Conservation (phyloP, 2,113 vertebrate species). For the Scomber scombrus region DNA sequence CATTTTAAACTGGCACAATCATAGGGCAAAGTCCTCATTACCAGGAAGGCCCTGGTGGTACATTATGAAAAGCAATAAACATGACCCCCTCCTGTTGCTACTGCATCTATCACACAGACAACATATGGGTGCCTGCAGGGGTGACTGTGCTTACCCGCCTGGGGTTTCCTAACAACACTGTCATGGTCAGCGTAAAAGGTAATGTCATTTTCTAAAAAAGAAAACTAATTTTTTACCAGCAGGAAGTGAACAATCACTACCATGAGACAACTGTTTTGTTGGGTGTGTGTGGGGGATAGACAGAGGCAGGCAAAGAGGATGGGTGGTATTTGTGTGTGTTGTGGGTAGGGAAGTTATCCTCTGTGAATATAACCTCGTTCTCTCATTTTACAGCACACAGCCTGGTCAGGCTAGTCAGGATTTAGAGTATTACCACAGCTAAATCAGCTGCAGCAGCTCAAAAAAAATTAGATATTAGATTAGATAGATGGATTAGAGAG, state of each 20-base stretch:
- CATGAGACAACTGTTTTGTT: constrained; percentile 27
- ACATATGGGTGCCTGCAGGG: constrained; percentile 71
- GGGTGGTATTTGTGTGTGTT: constrained; percentile 11
- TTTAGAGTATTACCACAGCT: constrained; percentile 80
- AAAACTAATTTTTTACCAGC: constrained; percentile 42
- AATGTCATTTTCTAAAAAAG: constrained; percentile 44
- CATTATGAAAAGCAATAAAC: constrained; percentile 75
- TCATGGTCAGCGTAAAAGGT: constrained; percentile 56
- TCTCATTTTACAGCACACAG: constrained; percentile 56
- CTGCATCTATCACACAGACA: constrained; percentile 67
- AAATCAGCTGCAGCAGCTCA: constrained; percentile 73
- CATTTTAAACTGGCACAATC: constrained; percentile 75
- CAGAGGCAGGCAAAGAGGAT: constrained; percentile 11
- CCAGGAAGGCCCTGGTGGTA: constrained; percentile 61
- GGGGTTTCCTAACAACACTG: constrained; percentile 62
- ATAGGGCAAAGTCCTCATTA: constrained; percentile 75
- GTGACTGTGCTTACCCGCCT: constrained; percentile 51
- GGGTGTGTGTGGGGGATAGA: constrained; percentile 8
- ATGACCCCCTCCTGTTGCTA: constrained; percentile 31
- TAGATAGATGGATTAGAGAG: constrained; percentile 78
- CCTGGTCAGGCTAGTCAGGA: constrained; percentile 70
- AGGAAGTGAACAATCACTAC: constrained; percentile 29
- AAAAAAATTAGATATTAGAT: constrained; percentile 77
- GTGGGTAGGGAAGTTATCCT: constrained; percentile 37
- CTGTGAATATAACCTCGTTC: constrained; percentile 65